Base-by-base conservation (phyloP, 2,797 vertebrate species). In the Silurus lanzhouensis region DNA sequence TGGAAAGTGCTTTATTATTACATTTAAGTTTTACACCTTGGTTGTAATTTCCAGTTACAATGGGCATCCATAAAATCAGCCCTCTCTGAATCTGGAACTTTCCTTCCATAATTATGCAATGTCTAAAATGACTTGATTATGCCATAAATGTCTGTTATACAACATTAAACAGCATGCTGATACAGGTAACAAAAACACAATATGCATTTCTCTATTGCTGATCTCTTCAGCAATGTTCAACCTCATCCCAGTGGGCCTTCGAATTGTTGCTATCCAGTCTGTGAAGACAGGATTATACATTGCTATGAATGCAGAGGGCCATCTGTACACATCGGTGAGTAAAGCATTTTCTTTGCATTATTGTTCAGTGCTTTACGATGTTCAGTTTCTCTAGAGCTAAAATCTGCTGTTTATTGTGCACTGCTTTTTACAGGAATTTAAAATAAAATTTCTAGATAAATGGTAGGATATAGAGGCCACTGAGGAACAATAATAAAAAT, bases 211-310 rank as follows among this genome's bases (percentile, higher is more conserved):
- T 48, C 17, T 12, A n/a, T 31, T 81, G 78, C 5, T 66, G 66
- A 2, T 67, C n/a, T 94, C 92, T 90, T 68, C 95, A 99, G 97
- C 97, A 89, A 95, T 99, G 94, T 99, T 99, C 95, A 99, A 98
- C 96, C 97, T 99, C 94, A 98, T 99, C 93, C 97, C 98, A 89
- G 97, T 99, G 95, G 98, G 98, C 92, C 97, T 99, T 91, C 96
- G 98, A 87, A 97, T 99, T 83, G 98, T 99, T 88, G 98, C 98
- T 93, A 99, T 99, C 95, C 98, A 99, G 94, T 98, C 97, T 83
- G 98, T 98, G 92, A 99, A 99, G 95, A 97, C 97, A 19, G 97
- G 97, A 87, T 95, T 99, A 91, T 99, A 99, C 90, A 97, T 99
- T 91, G 98, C 97, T 92, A 97, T 99, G 96, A 99, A 99, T 91